Conservation (phyloP, 1,140 invertebrate species). For the Papilio dardanus region DNA sequence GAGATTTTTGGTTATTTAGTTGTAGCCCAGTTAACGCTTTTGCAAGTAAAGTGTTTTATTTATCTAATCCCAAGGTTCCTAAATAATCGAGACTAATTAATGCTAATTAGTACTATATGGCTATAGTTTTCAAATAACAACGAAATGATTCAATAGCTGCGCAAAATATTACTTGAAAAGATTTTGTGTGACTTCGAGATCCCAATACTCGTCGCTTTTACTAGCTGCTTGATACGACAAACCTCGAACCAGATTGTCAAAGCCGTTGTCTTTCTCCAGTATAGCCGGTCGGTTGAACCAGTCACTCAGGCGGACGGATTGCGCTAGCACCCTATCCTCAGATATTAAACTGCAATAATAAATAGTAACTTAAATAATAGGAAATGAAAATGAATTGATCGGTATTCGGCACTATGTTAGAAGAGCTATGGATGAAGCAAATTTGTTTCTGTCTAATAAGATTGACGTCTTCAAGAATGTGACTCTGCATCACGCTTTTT, state of each 20-base stretch:
- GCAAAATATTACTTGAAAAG: constrained; percentile 85
- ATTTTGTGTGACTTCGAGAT: constrained; percentile 90
- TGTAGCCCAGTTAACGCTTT: background rate
- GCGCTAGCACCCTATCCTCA: background rate
- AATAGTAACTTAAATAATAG: too few species aligned
- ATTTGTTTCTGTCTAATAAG: too few species aligned
- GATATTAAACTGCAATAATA: constrained; percentile 18
- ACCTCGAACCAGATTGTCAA: constrained; percentile 88
- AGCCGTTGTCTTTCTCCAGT: constrained; percentile 86
- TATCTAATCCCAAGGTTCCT: background rate
- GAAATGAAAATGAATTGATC: too few species aligned
- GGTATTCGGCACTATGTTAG: too few species aligned
- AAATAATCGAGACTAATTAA: too few species aligned
- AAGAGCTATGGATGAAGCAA: too few species aligned
- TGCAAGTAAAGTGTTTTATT: too few species aligned
- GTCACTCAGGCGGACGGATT: constrained; percentile 87
- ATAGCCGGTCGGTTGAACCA: constrained; percentile 89
- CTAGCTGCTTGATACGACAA: constrained; percentile 87
- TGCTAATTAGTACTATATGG: too few species aligned
- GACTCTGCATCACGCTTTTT: too few species aligned
- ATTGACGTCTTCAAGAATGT: too few species aligned
- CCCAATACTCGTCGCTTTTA: constrained; percentile 87
- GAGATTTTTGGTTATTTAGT: background rate
- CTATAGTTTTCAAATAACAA: too few species aligned
- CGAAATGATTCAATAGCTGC: too few species aligned